Evolutionary conservation across 2,888 invertebrate genomes (phyloP), one percentile per base, ranked within the genome.

Genomic region (Apoda limacodes): DNA sequence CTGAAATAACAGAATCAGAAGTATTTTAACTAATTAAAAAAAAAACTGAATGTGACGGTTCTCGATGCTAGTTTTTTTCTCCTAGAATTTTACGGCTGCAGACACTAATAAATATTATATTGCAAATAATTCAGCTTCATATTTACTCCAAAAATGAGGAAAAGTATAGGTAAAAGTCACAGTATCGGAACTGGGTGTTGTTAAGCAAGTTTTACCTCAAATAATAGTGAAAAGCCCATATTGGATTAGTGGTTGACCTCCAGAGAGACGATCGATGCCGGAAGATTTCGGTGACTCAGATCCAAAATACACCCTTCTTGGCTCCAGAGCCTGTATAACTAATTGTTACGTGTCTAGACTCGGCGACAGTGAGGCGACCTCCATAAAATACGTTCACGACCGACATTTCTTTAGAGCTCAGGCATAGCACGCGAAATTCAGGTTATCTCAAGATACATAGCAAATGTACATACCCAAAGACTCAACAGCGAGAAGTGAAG

Each of bases 271-370:
- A 74, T 72, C 75, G 70, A 74, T 72, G 60, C 50, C 42, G 50
- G 53, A 64, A 59, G 55, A 55, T 62, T 60, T 64, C 54, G 62
- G 59, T 74, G 74, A 75, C 58, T 75, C 75, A 75, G 60, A 57
- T 62, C 60, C 57, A 64, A 65, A 60, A 65, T 47, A 52, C 60
- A 17, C 68, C 68, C 66, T 55, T 58, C 63, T 67, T 70, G 65
- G 69, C 68, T 65, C 62, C 53, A 59, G 61, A 57, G 5, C 5
- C 17, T 7, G 17, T 17, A 17, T 7, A 7, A 6, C 17, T 66
- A 67, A 75, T 71, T 66, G 66, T 71, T 62, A 62, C 67, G 59
- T 63, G 76, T 76, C 76, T 78, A 75, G 76, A 74, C 75, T 60
- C 51, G 75, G 76, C 76, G 75, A 56, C 75, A 55, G 56, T 42